Evolutionary conservation across 35 echinoderm and acorn worm genomes (phyloP).

Genomic region (Ophioderma brevispina): DNA sequence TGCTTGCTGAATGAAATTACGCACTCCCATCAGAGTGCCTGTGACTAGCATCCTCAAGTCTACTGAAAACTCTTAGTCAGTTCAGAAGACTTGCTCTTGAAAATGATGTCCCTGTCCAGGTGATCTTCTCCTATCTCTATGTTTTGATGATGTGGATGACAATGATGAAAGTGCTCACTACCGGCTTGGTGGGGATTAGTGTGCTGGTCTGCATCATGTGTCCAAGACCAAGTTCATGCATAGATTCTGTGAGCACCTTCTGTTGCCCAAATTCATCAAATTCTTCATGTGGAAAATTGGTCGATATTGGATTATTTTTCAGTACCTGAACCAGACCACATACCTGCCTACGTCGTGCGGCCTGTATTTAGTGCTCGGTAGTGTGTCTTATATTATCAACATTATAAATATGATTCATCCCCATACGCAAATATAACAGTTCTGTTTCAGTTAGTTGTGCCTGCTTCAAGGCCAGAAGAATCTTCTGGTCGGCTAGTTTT

Average conservation of each 20-base stretch:
- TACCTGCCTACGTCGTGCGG: neutral
- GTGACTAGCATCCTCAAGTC: too few species aligned
- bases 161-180: neutral
- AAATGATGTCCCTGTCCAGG: too few species aligned
- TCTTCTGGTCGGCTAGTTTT: conserved; percentile 26
- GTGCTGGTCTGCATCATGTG: neutral
- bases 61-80: neutral
- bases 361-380: too few species aligned
- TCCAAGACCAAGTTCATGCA: neutral
- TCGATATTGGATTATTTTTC: neutral
- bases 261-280: neutral
- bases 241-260: neutral
- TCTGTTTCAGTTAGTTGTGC: neutral
- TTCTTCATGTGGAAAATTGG: conserved; percentile 30
- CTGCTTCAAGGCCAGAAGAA: conserved; percentile 3
- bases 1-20: conserved; percentile 14
- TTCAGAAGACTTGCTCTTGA: neutral
- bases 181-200: neutral
- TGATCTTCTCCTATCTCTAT: neutral
- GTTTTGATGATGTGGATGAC: neutral
- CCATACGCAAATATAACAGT: neutral
- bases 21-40: neutral
- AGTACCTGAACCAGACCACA: neutral
- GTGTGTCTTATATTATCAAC: too few species aligned
- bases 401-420: too few species aligned